Evolutionary conservation across 2,113 vertebrate genomes (phyloP).

Genomic region (Rissa tridactyla): DNA sequence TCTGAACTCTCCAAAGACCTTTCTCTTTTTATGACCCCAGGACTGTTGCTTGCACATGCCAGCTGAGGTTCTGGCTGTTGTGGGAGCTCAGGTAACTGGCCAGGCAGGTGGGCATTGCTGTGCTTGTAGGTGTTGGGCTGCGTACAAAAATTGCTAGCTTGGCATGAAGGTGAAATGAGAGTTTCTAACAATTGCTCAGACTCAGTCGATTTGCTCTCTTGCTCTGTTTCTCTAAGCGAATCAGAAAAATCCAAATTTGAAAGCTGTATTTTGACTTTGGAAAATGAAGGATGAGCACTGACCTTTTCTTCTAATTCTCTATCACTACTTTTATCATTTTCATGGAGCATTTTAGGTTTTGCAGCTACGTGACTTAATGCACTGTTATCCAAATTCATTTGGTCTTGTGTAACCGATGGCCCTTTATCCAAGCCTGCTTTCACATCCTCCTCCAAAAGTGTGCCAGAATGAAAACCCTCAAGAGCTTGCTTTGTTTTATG

Average conservation of each 20-base stretch:
- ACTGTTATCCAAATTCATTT: constrained; percentile 9
- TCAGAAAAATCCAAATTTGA: constrained; percentile 50
- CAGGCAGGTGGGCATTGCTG: constrained; percentile 33
- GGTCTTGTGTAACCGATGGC: background rate
- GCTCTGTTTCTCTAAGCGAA: constrained; percentile 27
- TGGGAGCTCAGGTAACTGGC: constrained; percentile 35
- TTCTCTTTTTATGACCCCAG: background rate
- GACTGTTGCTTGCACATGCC: background rate
- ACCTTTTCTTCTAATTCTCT: constrained; percentile 44
- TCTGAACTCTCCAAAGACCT: constrained; percentile 20
- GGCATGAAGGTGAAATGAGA: constrained; percentile 2
- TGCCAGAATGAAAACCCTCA: constrained; percentile 54
- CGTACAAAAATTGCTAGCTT: constrained; percentile 15
- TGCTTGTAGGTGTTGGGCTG: constrained; percentile 38
- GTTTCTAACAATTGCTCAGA: constrained; percentile 44
- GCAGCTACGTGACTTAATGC: background rate
- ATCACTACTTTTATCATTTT: constrained; percentile 34
- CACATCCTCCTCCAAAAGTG: constrained; percentile 40
- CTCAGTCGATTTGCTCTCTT: constrained; percentile 1
- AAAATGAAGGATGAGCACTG: constrained; percentile 40
- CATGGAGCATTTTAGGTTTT: constrained; percentile 59
- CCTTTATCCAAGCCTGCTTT: constrained; percentile 12
- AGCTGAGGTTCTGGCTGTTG: background rate
- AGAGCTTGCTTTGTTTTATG: constrained; percentile 72
- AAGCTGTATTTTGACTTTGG: constrained; percentile 60